phyloP scores from a whole-genome alignment of 1,140 invertebrate species.

The Archivesica marissinica region DNA sequence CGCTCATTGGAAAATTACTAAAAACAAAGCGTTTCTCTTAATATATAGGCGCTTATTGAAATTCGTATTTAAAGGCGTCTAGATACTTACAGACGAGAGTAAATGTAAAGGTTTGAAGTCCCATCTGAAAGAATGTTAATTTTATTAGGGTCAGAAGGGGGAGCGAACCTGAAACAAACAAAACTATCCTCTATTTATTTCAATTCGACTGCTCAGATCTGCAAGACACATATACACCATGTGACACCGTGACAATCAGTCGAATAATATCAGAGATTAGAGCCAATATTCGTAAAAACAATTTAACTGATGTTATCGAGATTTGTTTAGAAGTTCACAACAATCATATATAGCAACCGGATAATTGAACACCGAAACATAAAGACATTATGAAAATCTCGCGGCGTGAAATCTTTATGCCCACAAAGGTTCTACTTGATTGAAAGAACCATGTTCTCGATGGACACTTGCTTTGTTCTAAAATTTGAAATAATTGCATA shows the following conservation, averaged over 20 bases:
- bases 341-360: neutral
- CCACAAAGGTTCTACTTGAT: neutral
- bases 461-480: neutral
- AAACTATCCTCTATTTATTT: neutral
- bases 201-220: neutral
- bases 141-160: no score
- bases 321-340: neutral
- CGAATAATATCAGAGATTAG: neutral
- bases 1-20: no score
- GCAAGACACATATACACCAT: neutral
- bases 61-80: neutral
- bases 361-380: neutral
- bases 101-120: no score
- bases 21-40: no score
- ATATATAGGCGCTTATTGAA: no score
- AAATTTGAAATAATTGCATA: neutral
- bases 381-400: neutral
- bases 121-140: no score
- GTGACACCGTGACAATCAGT: neutral
- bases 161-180: no score
- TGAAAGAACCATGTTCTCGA: neutral
- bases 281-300: neutral
- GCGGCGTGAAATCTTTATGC: slow-evolving; percentile 12
- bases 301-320: neutral
- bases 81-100: neutral